Evolutionary conservation across 2,113 vertebrate genomes (phyloP).

Genomic region (Aptenodytes forsteri): DNA sequence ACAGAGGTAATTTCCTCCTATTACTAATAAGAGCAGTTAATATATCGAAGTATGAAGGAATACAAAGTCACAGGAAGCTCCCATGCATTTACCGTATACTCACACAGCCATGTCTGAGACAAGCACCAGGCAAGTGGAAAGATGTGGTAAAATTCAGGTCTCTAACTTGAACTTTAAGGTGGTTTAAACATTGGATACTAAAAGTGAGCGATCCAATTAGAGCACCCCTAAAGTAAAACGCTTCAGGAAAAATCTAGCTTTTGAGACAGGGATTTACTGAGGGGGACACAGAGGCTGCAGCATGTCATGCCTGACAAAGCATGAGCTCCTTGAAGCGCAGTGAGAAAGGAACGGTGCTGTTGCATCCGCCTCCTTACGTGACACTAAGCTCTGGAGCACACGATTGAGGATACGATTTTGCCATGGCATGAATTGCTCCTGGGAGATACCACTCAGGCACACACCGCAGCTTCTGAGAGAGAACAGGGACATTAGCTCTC

Average conservation of each 20-base stretch:
- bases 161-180: neutral
- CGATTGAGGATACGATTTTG: rapidly evolving
- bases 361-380: rapidly evolving
- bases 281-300: neutral
- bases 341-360: neutral
- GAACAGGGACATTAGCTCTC: neutral
- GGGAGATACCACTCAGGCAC: neutral
- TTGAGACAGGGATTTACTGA: neutral
- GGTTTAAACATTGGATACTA: neutral
- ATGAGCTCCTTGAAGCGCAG: neutral
- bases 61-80: neutral
- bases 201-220: neutral
- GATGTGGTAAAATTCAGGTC: neutral
- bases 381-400: neutral
- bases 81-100: neutral
- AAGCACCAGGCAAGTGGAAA: neutral
- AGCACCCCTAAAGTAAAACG: neutral
- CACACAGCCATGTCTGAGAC: neutral
- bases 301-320: neutral
- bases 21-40: neutral
- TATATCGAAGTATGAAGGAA: neutral
- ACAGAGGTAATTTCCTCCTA: neutral
- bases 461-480: neutral
- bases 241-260: neutral
- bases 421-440: neutral